Percentiles rank a stretch among this genome's conserved stretches.
Conservation (phyloP, 2,113 vertebrate genomes). For the Halichoeres trimaculatus region DNA sequence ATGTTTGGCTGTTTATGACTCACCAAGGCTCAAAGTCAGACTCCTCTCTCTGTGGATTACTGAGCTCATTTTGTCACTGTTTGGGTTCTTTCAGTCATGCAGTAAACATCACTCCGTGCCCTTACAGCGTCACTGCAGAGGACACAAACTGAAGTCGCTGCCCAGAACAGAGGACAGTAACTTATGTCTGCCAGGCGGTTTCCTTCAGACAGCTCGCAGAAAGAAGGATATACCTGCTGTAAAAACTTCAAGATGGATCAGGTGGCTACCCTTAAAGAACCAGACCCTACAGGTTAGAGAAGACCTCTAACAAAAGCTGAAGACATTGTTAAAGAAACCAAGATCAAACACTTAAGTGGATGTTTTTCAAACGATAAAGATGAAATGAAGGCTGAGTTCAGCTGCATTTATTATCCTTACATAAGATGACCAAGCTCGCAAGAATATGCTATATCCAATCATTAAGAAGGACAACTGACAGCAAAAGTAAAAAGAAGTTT, state of each 20-base stretch:
- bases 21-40: not conserved
- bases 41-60: not conserved
- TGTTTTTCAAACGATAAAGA: too few species aligned
- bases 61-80: not conserved
- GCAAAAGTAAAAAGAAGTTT: too few species aligned
- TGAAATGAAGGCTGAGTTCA: too few species aligned
- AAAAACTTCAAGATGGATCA: not conserved
- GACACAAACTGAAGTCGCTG: constrained; percentile 1
- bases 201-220: not conserved
- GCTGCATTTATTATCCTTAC: too few species aligned
- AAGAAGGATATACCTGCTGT: not conserved
- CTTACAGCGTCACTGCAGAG: constrained; percentile 1
- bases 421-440: too few species aligned
- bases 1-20: not conserved
- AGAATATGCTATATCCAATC: too few species aligned
- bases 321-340: too few species aligned
- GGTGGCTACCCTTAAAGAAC: not conserved
- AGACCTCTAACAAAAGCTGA: too few species aligned
- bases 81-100: not conserved
- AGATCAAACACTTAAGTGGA: too few species aligned
- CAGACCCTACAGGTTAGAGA: not conserved
- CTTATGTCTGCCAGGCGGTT: not conserved
- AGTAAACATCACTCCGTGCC: not conserved
- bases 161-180: not conserved
- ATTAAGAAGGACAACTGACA: too few species aligned